These are phyloP conservation scores for Rhizomys pruinosus DNA, from an alignment of 2,113 vertebrate species.

Conservation along the genomic window DNA sequence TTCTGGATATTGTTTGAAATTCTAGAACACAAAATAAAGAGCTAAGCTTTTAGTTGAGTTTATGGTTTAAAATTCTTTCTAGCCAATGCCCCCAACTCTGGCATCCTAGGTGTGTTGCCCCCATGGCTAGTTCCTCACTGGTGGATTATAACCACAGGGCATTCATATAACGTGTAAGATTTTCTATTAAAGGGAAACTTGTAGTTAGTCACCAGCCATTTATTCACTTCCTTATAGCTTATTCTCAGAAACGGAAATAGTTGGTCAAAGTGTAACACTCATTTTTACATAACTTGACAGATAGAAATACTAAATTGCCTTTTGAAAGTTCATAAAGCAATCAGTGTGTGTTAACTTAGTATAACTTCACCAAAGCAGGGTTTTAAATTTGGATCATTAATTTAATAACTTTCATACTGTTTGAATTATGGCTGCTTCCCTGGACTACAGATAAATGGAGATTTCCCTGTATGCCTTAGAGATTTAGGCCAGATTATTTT, in stretches of 20 bases:
- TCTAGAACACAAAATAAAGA: not conserved
- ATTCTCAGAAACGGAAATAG: not conserved
- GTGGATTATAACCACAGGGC: too few species aligned
- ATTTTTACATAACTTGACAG: not conserved
- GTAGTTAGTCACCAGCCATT: too few species aligned
- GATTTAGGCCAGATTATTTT: not conserved
- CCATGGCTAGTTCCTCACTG: rapidly evolving
- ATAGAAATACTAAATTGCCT: not conserved
- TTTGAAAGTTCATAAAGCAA: not conserved
- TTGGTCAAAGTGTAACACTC: not conserved
- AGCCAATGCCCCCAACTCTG: rapidly evolving
- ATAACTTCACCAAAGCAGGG: not conserved
- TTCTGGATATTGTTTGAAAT: not conserved
- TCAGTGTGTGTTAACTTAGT: rapidly evolving
- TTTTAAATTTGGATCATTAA: not conserved
- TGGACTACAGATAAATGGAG: not conserved
- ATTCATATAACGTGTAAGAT: rapidly evolving
- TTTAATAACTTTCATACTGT: not conserved
- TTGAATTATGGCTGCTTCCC: not conserved
- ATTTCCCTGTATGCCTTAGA: not conserved
- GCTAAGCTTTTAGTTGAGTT: not conserved
- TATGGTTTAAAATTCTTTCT: too few species aligned
- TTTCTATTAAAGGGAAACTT: not conserved
- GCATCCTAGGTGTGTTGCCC: rapidly evolving
- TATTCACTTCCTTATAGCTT: too few species aligned